phyloP scores from a whole-genome alignment of 2,113 vertebrate genomes.

The Galemys pyrenaicus region DNA sequence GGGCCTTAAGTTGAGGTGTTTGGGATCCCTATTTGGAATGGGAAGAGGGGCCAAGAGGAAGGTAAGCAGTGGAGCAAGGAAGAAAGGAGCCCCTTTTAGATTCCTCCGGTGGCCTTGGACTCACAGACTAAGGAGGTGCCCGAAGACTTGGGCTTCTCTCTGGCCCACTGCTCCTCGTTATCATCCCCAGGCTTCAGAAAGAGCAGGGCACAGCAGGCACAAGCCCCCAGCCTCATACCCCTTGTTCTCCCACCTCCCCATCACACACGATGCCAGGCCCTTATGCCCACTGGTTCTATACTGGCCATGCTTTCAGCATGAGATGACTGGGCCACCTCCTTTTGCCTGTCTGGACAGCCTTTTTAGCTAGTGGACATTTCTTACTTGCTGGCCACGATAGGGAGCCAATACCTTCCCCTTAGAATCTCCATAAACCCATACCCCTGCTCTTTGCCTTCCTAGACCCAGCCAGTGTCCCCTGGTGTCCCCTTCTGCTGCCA shows the following conservation, averaged over 20 bases:
- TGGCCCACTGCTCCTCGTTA: background rate
- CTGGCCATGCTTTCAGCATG: background rate
- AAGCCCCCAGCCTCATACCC: background rate
- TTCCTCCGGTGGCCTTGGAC: background rate
- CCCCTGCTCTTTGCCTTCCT: background rate
- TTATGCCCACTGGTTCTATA: background rate
- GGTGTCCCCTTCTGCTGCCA: rapidly evolving
- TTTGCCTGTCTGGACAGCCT: background rate
- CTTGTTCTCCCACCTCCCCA: background rate
- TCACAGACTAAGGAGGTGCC: background rate
- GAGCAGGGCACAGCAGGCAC: background rate
- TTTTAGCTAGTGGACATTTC: background rate
- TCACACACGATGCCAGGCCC: background rate
- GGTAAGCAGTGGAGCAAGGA: background rate
- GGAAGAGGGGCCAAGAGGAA: background rate
- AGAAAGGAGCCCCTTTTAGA: background rate
- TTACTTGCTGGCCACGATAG: background rate
- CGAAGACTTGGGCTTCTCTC: background rate
- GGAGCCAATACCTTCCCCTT: background rate
- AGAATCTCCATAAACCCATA: background rate
- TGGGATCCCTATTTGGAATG: background rate
- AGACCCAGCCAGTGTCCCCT: background rate
- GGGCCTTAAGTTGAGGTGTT: background rate
- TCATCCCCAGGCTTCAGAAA: background rate
- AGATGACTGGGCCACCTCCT: background rate